Evolutionary conservation across 2,113 vertebrate genomes (phyloP), one percentile per base, ranked within the genome.

Genomic region (Carassius carassius): DNA sequence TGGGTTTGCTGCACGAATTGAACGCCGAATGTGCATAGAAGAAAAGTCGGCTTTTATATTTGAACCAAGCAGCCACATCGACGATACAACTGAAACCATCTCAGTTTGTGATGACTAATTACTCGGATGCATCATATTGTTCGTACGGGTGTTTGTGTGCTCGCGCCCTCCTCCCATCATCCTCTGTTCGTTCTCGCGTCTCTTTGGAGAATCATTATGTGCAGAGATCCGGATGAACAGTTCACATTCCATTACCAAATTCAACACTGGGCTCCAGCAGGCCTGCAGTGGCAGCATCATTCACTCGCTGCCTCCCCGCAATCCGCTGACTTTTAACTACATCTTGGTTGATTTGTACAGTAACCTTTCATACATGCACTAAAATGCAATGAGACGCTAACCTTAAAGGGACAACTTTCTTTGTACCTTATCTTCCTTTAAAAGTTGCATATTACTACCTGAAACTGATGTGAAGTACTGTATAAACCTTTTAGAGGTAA

Each of bases 161-260:
- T 67, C 35, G 70, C 51, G 65, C 80, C 63, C 60, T 73, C 83
- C 54, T 81, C 75, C 80, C 69, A 49, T 85, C 82, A 82, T 87
- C 84, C 82, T 72, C 76, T 70, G 49, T 49, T 47, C 67, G 16
- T 86, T 78, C 70, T 82, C 82, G 70, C 81, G 85, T 76, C 76
- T 87, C 81, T 87, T 84, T 84, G 77, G 84, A 86, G 84, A 86
- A 54, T 44, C 82, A 63, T 91, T 91, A 92, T 94, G 93, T 89
- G 89, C 92, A 92, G 67, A 82, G 95, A 94, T 95, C 93, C 88
- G 93, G 94, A 96, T 93, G 95, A 95, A 94, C 94, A 92, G 95
- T 96, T 95, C 94, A 92, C 95, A 96, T 97, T 96, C 95, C 95
- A 93, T 94, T 94, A 95, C 93, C 93, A 96, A 96, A 97, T 95